Evolutionary conservation across 2,888 invertebrate species (phyloP).

Genomic region (Limnephilus lunatus): DNA sequence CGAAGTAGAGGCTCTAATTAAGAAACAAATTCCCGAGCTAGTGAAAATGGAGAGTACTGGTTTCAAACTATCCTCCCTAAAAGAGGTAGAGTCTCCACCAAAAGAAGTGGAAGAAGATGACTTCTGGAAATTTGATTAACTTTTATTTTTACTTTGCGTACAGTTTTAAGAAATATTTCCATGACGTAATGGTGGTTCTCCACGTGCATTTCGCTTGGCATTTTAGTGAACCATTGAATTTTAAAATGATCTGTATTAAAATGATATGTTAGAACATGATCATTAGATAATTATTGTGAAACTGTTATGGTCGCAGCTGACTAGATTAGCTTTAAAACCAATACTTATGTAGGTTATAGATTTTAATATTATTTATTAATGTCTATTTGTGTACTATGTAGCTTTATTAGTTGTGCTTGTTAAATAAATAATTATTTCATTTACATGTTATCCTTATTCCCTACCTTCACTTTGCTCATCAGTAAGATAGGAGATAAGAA

Average conservation of each 20-base stretch:
- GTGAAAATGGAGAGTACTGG: slow-evolving; percentile 78
- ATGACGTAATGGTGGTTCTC: neutral
- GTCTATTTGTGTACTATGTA: neutral
- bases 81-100: slow-evolving; percentile 66
- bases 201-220: neutral
- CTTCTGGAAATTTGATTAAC: slow-evolving; percentile 73
- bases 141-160: neutral
- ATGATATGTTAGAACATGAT: neutral
- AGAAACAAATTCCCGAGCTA: slow-evolving; percentile 82
- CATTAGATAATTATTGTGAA: neutral
- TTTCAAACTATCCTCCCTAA: slow-evolving; percentile 73
- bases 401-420: neutral
- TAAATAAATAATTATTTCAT: neutral
- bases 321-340: neutral
- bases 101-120: slow-evolving; percentile 73
- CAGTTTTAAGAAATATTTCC: neutral
- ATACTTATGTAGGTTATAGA: neutral
- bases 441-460: neutral
- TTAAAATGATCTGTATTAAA: neutral
- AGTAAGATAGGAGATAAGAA: neutral
- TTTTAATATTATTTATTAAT: neutral
- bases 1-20: slow-evolving; percentile 85
- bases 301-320: neutral
- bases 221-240: neutral
- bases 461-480: neutral